Base-by-base conservation (phyloP, 1,140 invertebrate species). In the Onthophagus taurus region DNA sequence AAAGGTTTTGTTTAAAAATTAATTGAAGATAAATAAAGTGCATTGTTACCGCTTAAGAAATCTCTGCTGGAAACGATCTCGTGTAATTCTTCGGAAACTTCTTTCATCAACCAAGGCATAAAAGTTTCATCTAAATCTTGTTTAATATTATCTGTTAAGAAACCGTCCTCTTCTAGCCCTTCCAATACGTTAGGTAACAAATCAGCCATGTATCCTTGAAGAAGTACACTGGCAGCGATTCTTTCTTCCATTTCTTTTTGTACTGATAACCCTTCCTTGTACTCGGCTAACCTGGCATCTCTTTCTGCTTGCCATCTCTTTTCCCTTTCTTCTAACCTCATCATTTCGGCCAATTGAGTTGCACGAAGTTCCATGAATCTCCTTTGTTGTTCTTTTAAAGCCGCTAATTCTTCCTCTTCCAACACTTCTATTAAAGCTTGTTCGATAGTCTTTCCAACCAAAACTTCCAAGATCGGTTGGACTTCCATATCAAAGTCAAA, bases 401-500 rank as follows among this genome's bases (percentile, higher is more conserved):
- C 72, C 5, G 76, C 76, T 42, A 84, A 65, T 63, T 85, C 83
- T 60, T 86, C 83, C 57, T 87, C 83, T 56, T 85, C 81, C 5
- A 85, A 68, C 30, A 84, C 79, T 63, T 95, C 90, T 3, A 85
- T 74, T 49, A 94, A 68, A 8, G 87, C 79, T 66, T 91, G 86
- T 58, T 92, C 85, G 26, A 91, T 72, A 20, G 86, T 89, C 61
- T 89, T 88, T 16, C 87, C 87, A 13, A 93, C 83, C 19, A 95
- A 66, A 11, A 85, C 78, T 64, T 93, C 89, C 37, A 93, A 70
- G 29, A 93, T 82, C 5, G 89, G 87, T 55, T 82, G 80, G 6
- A 91, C 87, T 64, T 93, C 89, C 52, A 77, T 66, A 65, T 94
- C 89, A 67, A 89, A 95, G 67, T 93, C 81, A 65, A 85, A 89